Evolutionary conservation across 2,797 vertebrate species (phyloP).

Genomic region (Oreortyx pictus): DNA sequence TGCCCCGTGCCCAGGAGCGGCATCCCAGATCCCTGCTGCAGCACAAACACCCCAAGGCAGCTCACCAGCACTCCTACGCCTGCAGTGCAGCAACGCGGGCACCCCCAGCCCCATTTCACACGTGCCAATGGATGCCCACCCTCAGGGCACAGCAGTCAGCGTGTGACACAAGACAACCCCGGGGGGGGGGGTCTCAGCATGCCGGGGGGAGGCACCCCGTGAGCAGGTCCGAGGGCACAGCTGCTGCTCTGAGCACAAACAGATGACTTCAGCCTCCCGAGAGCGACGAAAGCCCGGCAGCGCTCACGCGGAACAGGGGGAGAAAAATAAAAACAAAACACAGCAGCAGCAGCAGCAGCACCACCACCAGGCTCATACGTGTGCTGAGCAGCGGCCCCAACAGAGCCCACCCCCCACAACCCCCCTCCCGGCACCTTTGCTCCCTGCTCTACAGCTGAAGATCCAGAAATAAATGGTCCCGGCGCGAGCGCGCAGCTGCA

Average conservation of each 20-base stretch:
- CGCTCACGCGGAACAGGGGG: background rate
- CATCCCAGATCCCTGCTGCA: background rate
- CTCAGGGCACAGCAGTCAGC: background rate
- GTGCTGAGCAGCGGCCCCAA: accelerated
- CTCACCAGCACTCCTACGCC: accelerated
- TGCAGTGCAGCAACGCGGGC: accelerated
- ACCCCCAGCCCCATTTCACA: accelerated
- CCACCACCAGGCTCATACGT: accelerated
- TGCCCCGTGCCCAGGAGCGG: background rate
- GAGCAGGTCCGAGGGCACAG: slow-evolving; percentile 9
- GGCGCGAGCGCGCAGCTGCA: too few relatives aligned
- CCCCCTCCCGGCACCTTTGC: too few relatives aligned
- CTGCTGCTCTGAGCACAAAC: slow-evolving; percentile 18
- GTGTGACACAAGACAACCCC: accelerated
- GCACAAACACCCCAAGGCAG: accelerated
- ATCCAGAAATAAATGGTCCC: too few relatives aligned
- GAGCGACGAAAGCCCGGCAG: slow-evolving; percentile 13
- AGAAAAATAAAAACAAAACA: background rate
- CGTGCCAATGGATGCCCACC: accelerated
- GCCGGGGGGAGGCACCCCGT: background rate
- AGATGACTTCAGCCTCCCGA: slow-evolving; percentile 48
- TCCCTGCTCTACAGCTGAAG: too few relatives aligned
- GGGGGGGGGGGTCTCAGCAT: background rate
- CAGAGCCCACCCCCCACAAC: background rate
- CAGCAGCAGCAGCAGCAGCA: background rate